These are phyloP conservation scores for Elephantulus edwardii DNA, from an alignment of 2,113 vertebrate species.

Conservation along the genomic window DNA sequence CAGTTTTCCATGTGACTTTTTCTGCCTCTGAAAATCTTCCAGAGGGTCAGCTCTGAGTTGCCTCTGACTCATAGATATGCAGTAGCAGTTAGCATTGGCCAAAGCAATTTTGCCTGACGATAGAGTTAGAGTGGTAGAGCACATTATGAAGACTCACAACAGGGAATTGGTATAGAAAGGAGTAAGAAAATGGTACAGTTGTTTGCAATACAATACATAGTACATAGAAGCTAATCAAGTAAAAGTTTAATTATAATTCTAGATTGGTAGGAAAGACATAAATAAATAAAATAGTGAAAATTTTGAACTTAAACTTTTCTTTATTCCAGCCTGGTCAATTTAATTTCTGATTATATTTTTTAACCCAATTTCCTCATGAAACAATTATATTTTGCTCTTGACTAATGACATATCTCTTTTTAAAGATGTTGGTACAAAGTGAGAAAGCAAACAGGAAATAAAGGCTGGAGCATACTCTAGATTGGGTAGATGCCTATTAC, in stretches of 20 bases:
- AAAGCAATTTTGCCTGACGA: not conserved
- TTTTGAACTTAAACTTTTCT: not conserved
- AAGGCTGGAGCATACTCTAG: not conserved
- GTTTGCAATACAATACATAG: not conserved
- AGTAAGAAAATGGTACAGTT: not conserved
- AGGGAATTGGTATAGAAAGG: not conserved
- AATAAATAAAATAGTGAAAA: not conserved
- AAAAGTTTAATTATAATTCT: slow-evolving; percentile 19
- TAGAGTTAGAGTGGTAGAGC: not conserved
- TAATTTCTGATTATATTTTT: not conserved
- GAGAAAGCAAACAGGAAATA: not conserved
- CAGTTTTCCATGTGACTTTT: too few relatives aligned
- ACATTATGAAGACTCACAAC: not conserved
- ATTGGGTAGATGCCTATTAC: not conserved
- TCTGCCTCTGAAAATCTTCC: too few relatives aligned
- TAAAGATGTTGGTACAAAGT: not conserved
- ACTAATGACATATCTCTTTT: not conserved
- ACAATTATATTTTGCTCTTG: not conserved
- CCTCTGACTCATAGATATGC: too few relatives aligned
- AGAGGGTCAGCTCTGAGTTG: too few relatives aligned
- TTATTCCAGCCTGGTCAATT: not conserved
- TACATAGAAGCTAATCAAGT: not conserved
- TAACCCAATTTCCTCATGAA: slow-evolving; percentile 34
- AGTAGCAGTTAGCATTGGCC: too few relatives aligned
- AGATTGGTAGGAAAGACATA: not conserved